Evolutionary conservation across 2,888 invertebrate genomes (phyloP).

Genomic region (Tetragonula carbonaria): DNA sequence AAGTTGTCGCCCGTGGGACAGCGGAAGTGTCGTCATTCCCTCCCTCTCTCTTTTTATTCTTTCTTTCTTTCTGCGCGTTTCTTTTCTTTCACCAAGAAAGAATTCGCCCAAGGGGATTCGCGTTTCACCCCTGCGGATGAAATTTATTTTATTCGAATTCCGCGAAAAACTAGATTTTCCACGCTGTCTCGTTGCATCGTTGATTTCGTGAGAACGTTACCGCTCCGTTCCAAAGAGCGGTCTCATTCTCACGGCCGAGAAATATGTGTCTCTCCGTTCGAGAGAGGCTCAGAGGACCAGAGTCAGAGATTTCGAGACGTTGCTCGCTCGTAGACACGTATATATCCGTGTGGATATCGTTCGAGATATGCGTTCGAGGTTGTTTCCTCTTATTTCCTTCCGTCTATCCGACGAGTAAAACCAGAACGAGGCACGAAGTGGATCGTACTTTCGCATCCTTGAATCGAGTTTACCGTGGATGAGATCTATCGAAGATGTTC

Average conservation of each 20-base stretch:
- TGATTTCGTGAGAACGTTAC: neutral
- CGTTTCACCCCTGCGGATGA: no score
- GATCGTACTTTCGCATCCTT: neutral
- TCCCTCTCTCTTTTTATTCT: neutral
- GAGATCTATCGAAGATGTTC: neutral
- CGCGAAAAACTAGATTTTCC: conserved; percentile 22
- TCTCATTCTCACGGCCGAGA: no score
- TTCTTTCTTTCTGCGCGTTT: neutral
- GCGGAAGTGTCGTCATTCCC: neutral
- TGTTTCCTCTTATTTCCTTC: neutral
- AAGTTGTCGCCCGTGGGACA: conserved; percentile 31
- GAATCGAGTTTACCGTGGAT: neutral
- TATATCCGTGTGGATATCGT: neutral
- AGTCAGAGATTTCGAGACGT: neutral
- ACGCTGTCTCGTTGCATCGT: neutral
- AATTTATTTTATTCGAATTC: conserved; percentile 40
- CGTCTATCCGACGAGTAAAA: neutral
- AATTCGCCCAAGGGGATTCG: no score
- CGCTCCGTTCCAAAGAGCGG: no score
- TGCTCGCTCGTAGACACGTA: neutral
- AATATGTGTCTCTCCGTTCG: no score
- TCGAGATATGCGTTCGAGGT: neutral
- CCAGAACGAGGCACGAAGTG: neutral
- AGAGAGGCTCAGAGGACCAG: no score
- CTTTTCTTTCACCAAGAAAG: neutral